These are phyloP conservation scores for Therioaphis trifolii DNA, from an alignment of 2,888 invertebrate species.

Conservation along the genomic window DNA sequence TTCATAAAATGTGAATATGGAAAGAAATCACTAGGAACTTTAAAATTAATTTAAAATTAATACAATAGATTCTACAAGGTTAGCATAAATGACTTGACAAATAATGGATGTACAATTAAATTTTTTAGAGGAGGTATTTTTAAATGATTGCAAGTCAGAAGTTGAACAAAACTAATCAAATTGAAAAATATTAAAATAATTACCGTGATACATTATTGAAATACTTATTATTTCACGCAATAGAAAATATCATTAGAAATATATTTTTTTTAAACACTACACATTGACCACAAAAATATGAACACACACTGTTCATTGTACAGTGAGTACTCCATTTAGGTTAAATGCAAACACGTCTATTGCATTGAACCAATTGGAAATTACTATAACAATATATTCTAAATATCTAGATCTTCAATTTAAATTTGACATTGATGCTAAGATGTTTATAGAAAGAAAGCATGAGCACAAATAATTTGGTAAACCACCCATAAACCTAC, in stretches of 20 bases:
- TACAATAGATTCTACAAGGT: too few species aligned
- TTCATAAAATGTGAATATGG: too few species aligned
- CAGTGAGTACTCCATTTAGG: constrained; percentile 28
- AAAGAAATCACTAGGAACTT: too few species aligned
- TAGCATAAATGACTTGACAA: too few species aligned
- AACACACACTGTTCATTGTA: not conserved
- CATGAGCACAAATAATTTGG: constrained; percentile 12
- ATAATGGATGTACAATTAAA: too few species aligned
- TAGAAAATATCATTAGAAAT: not conserved
- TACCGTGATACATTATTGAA: too few species aligned
- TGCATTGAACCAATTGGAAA: not conserved
- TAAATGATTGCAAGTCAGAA: too few species aligned
- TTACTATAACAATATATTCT: constrained; percentile 22
- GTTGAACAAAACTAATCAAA: too few species aligned
- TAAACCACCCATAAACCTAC: constrained; percentile 28
- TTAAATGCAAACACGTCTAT: constrained; percentile 25
- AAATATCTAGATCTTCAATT: constrained; percentile 25
- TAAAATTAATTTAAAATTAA: too few species aligned
- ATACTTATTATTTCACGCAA: not conserved
- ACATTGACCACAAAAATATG: constrained; percentile 11
- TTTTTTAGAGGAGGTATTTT: too few species aligned
- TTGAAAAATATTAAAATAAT: too few species aligned
- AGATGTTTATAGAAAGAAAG: not conserved
- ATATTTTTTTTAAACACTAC: not conserved
- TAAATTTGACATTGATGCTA: not conserved